Evolutionary conservation across 2,797 vertebrate species (phyloP).

Genomic region (Perodicticus potto): DNA sequence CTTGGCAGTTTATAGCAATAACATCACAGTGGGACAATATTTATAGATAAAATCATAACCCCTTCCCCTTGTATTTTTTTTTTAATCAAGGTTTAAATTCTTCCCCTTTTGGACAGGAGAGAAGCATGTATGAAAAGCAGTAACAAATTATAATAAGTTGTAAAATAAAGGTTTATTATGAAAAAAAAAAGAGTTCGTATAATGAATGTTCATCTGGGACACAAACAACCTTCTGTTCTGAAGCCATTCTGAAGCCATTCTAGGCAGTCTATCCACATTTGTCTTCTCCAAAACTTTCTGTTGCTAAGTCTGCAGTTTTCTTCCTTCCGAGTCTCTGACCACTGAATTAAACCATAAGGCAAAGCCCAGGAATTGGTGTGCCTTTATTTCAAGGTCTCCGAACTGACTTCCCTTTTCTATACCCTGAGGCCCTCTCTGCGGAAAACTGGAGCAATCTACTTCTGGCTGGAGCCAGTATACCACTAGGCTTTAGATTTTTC

Average conservation of each 20-base stretch:
- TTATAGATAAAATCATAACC: not conserved
- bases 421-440: not conserved
- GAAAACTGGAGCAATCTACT: not conserved
- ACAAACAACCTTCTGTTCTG: not conserved
- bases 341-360: not conserved
- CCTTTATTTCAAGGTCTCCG: not conserved
- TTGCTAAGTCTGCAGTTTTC: not conserved
- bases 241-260: conserved; percentile 17
- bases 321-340: not conserved
- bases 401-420: not conserved
- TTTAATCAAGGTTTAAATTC: not conserved
- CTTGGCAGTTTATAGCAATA: not conserved
- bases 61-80: not conserved
- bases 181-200: not conserved
- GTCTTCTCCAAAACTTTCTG: not conserved
- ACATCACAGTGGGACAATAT: not conserved
- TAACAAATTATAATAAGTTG: not conserved
- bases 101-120: not conserved
- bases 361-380: not conserved
- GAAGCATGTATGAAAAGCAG: conserved; percentile 35
- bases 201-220: not conserved
- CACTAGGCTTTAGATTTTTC: not conserved
- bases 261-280: not conserved
- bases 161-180: conserved; percentile 62
- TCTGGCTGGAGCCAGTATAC: not conserved